Conservation (phyloP, 2,888 invertebrate species). For the Agonopterix alstromeriana region DNA sequence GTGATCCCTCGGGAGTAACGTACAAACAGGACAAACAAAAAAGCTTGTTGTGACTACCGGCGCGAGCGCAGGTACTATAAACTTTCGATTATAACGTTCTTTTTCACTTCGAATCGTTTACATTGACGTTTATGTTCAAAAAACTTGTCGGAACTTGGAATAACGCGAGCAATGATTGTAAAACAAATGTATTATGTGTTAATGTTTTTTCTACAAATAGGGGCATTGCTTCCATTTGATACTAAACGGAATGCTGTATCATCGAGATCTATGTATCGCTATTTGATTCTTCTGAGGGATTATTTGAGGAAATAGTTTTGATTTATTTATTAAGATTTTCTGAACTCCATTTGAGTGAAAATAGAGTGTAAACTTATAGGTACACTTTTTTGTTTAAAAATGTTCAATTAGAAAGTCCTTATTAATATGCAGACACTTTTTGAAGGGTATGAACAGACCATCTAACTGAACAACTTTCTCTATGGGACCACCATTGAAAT, state of each 20-base stretch:
- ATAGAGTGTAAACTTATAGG: too few species aligned
- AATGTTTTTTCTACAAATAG: constrained; percentile 25
- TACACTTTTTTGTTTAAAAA: too few species aligned
- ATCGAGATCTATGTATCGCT: constrained; percentile 13
- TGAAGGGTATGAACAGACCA: too few species aligned
- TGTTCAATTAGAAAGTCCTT: too few species aligned
- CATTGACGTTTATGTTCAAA: constrained; percentile 31
- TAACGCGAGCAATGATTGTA: constrained; percentile 22
- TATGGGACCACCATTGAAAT: too few species aligned
- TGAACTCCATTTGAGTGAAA: too few species aligned
- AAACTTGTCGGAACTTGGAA: constrained; percentile 14
- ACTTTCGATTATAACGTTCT: constrained; percentile 17
- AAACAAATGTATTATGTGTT: constrained; percentile 9
- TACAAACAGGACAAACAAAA: constrained; percentile 14
- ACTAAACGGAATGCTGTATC: constrained; percentile 30
- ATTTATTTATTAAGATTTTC: too few species aligned
- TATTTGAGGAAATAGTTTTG: constrained; percentile 14
- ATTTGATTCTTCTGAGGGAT: constrained; percentile 17
- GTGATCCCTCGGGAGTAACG: too few species aligned
- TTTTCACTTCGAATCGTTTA: constrained; percentile 23
- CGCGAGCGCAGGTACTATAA: constrained; percentile 27
- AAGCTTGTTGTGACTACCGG: constrained; percentile 23
- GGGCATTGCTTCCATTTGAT: constrained; percentile 34
- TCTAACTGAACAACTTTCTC: too few species aligned
- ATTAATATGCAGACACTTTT: too few species aligned